A percentile compares a stretch with the other conserved stretches of the same genome.
phyloP scores from a whole-genome alignment of 2,797 vertebrate species.

The Lophotriccus pileatus region DNA sequence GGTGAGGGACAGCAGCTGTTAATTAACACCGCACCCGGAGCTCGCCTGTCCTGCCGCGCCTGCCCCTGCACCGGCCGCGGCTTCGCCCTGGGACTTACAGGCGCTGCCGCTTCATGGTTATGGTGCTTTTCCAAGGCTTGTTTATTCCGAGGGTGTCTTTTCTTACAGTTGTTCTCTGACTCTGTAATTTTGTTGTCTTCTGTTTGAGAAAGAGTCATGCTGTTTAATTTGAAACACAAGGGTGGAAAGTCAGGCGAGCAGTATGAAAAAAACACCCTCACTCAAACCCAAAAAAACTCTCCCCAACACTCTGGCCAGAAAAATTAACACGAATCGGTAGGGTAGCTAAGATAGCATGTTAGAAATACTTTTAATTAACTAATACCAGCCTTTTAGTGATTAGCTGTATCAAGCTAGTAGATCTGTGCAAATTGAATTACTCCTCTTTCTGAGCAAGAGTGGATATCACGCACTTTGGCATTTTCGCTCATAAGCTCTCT shows the following conservation, averaged over 20 bases:
- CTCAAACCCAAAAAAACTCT: background rate
- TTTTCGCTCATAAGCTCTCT: background rate
- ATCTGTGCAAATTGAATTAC: background rate
- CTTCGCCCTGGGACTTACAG: no score
- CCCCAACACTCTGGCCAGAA: background rate
- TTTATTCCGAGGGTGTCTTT: no score
- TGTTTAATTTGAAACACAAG: background rate
- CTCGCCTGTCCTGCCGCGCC: background rate
- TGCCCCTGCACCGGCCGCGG: background rate
- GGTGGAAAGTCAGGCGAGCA: background rate
- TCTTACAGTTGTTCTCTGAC: accelerated
- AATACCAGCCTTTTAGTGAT: background rate
- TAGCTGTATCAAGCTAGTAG: background rate
- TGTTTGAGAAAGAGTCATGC: accelerated
- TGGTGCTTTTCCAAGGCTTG: accelerated
- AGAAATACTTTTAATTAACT: background rate
- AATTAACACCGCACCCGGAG: accelerated
- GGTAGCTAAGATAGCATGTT: background rate
- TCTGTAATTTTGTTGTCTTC: background rate
- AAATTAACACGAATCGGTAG: background rate
- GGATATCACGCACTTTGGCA: accelerated
- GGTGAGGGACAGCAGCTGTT: background rate
- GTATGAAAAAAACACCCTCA: background rate
- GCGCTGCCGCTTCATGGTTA: accelerated
- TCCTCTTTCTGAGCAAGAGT: accelerated